A percentile compares a stretch with the other conserved stretches of the same genome.
These are phyloP conservation scores for Scomber colias DNA, from an alignment of 2,113 vertebrate species.

Conservation along the genomic window DNA sequence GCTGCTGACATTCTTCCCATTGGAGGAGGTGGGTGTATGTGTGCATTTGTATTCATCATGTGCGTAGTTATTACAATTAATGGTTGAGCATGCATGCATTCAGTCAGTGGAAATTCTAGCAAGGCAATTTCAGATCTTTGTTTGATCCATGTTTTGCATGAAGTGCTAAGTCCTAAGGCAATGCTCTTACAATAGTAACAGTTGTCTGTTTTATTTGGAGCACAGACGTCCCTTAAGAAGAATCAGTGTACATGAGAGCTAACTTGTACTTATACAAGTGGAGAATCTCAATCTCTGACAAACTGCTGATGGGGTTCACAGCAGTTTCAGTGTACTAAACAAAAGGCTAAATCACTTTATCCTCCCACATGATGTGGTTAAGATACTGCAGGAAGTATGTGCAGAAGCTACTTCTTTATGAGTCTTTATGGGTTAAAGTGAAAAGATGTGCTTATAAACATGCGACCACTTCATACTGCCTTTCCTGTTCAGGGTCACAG, in stretches of 20 bases:
- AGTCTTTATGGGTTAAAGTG: not conserved
- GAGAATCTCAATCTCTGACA: not conserved
- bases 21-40: not conserved
- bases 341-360: not conserved
- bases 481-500: not conserved
- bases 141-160: not conserved
- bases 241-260: not conserved
- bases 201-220: not conserved
- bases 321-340: not conserved
- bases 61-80: not conserved
- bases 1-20: not conserved
- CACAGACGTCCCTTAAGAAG: not conserved
- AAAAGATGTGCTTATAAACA: not conserved
- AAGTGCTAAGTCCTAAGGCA: not conserved
- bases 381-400: not conserved
- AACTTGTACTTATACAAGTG: not conserved
- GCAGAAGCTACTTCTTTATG: not conserved
- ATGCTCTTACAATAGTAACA: not conserved
- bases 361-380: not conserved
- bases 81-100: not conserved
- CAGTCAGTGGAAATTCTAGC: not conserved
- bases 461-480: no score
- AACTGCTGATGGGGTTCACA: not conserved
- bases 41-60: not conserved
- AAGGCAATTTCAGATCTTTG: not conserved